A percentile compares a stretch with the other conserved stretches of the same genome.
These are phyloP conservation scores for Echinops telfairi DNA, from an alignment of 2,113 vertebrate species.

Conservation along the genomic window DNA sequence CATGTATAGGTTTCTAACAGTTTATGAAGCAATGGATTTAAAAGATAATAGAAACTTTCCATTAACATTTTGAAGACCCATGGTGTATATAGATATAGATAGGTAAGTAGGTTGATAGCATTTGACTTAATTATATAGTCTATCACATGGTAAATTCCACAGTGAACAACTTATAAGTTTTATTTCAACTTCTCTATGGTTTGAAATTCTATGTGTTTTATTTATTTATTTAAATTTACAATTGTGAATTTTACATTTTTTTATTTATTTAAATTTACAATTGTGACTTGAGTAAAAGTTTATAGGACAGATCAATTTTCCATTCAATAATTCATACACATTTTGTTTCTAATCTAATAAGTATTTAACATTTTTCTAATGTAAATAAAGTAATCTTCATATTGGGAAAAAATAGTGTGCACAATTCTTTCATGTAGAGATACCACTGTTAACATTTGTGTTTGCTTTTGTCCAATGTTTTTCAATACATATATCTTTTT, in stretches of 20 bases:
- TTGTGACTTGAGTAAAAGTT: no score
- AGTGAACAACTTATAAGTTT: background rate
- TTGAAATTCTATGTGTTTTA: background rate
- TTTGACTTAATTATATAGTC: background rate
- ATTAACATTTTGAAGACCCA: no score
- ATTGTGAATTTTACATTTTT: no score
- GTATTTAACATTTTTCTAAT: conserved; percentile 18
- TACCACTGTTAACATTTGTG: conserved; percentile 19
- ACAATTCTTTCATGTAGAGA: conserved; percentile 18
- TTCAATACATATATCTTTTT: background rate
- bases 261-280: no score
- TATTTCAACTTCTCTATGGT: conserved; percentile 27
- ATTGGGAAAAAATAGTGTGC: conserved; percentile 4
- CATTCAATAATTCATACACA: no score
- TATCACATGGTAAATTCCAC: background rate
- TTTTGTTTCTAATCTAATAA: background rate
- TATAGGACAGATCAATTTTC: no score
- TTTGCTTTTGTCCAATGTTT: conserved; percentile 52
- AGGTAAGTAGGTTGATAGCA: no score
- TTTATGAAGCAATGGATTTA: no score
- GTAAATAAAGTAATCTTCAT: conserved; percentile 30
- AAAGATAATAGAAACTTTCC: no score
- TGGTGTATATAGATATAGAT: no score
- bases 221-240: no score
- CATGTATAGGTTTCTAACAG: no score